Evolutionary conservation across 2,113 vertebrate species (phyloP).

Genomic region (Patagioenas fasciata): DNA sequence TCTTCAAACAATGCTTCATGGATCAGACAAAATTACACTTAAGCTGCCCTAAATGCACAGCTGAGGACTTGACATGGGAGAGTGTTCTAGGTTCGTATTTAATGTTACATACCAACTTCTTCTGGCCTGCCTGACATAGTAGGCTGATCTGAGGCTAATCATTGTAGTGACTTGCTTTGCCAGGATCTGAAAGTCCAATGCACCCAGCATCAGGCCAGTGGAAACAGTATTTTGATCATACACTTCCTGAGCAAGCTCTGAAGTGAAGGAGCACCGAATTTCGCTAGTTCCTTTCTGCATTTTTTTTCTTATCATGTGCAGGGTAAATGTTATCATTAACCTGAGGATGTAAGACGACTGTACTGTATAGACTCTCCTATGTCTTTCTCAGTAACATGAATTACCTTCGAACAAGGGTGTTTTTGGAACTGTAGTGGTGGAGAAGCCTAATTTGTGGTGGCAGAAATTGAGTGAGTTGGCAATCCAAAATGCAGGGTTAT

Average conservation of each 20-base stretch:
- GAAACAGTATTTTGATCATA: not conserved
- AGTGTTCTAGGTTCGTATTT: not conserved
- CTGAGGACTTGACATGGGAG: not conserved
- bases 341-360: not conserved
- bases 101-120: not conserved
- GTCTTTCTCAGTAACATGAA: not conserved
- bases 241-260: not conserved
- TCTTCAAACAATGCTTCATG: not conserved
- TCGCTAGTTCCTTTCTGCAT: not conserved
- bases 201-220: not conserved
- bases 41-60: not conserved
- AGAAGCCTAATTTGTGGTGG: not conserved
- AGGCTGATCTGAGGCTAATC: not conserved
- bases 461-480: not conserved
- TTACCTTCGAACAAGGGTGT: not conserved
- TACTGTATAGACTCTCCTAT: not conserved
- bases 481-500: not conserved
- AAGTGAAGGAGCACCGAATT: not conserved
- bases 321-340: not conserved
- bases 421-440: not conserved
- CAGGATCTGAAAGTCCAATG: not conserved
- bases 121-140: not conserved
- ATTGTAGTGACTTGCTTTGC: not conserved
- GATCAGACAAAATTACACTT: not conserved
- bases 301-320: not conserved